Conservation (phyloP, 1,140 invertebrate genomes). For the Mycetomoellerius zeteki region DNA sequence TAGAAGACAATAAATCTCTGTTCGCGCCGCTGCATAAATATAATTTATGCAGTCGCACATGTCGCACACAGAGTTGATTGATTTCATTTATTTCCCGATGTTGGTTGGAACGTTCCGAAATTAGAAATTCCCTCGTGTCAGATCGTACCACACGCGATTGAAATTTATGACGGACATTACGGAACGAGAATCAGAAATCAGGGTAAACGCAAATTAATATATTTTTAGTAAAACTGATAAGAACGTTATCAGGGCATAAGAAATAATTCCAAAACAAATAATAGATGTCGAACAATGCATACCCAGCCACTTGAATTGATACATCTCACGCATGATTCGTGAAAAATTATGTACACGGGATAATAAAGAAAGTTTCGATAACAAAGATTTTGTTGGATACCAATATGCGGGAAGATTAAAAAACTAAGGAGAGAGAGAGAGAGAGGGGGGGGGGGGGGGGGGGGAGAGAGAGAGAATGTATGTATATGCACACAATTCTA, state of each 20-base stretch:
- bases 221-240: conserved; percentile 14
- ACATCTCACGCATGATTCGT: not conserved
- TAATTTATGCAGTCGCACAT: conserved; percentile 54
- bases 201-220: not conserved
- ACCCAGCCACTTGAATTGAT: not conserved
- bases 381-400: not conserved
- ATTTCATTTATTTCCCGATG: conserved; percentile 51
- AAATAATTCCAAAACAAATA: not conserved
- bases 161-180: conserved; percentile 39
- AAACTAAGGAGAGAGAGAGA: not conserved
- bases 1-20: conserved; percentile 53
- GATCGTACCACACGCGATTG: not conserved
- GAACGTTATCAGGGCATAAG: not conserved
- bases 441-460: too few relatives aligned
- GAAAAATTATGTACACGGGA: not conserved
- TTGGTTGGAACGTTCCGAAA: conserved; percentile 16
- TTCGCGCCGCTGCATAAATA: conserved; percentile 30
- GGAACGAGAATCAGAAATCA: conserved; percentile 10
- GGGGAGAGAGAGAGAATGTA: too few relatives aligned
- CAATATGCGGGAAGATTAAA: not conserved
- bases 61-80: conserved; percentile 53
- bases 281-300: not conserved
- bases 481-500: too few relatives aligned
- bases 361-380: not conserved
- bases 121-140: conserved; percentile 34